phyloP scores from a whole-genome alignment of 2,113 vertebrate species.

The Campylomormyrus tamandua region DNA sequence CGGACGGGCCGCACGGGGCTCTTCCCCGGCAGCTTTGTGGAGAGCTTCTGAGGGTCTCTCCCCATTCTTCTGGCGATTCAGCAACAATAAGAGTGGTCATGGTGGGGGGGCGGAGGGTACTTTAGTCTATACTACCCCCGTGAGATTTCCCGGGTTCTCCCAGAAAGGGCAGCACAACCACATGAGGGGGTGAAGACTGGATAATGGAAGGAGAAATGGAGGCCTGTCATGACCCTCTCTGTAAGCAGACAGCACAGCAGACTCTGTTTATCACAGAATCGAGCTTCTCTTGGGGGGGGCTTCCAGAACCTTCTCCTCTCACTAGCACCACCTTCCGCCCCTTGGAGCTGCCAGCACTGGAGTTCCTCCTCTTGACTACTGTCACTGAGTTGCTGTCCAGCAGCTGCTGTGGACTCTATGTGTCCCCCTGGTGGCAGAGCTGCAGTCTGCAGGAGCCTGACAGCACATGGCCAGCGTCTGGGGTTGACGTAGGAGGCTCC shows the following conservation, averaged over 20 bases:
- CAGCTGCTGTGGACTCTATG: constrained; percentile 44
- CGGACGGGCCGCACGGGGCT: constrained; percentile 90
- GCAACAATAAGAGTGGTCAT: neutral
- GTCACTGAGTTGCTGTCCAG: constrained; percentile 53
- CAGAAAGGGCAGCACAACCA: neutral
- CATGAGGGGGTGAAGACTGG: neutral
- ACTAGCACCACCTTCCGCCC: constrained; percentile 43
- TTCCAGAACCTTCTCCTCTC: neutral
- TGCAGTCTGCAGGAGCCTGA: constrained; percentile 30
- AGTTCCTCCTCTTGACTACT: constrained; percentile 20
- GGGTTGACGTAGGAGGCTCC: neutral
- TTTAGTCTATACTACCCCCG: neutral
- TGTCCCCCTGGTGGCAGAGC: neutral
- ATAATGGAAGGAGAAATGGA: neutral
- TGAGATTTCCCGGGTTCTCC: neutral
- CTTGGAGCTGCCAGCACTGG: constrained; percentile 41
- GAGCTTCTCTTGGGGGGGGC: neutral
- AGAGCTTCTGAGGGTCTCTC: constrained; percentile 78
- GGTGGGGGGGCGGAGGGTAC: neutral
- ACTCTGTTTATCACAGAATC: neutral
- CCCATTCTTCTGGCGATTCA: neutral
- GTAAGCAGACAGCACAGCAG: neutral
- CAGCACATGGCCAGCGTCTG: neutral
- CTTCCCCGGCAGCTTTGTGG: constrained; percentile 95
- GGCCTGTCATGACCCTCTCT: neutral